Evolutionary conservation across 64 coral and sea anemone species (phyloP).

Genomic region (Platygyra sinensis): DNA sequence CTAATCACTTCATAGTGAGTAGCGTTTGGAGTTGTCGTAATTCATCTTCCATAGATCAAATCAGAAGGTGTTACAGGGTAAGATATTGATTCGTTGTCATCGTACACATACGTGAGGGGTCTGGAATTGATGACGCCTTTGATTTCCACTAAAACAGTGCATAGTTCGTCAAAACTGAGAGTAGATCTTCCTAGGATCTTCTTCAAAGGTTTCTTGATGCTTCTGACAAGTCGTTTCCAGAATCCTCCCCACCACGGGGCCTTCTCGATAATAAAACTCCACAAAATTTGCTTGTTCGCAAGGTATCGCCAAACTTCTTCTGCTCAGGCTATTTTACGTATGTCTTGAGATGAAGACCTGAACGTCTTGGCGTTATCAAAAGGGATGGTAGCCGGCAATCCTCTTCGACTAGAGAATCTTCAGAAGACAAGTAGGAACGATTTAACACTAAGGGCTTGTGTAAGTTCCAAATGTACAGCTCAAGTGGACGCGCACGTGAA

Average conservation of each 20-base stretch:
- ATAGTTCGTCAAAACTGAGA: slow-evolving; percentile 30
- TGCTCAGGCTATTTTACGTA: slow-evolving; percentile 11
- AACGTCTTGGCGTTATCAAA: slow-evolving; percentile 42
- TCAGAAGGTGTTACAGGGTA: slow-evolving; percentile 47
- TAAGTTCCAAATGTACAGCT: slow-evolving; percentile 37
- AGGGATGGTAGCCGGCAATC: slow-evolving; percentile 6
- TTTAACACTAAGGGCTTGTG: slow-evolving; percentile 8
- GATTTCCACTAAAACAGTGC: slow-evolving; percentile 36
- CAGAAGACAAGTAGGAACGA: neutral
- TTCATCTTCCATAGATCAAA: slow-evolving; percentile 48
- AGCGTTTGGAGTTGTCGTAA: slow-evolving; percentile 18
- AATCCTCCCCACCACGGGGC: slow-evolving; percentile 40
- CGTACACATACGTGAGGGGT: slow-evolving; percentile 46
- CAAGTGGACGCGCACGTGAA: slow-evolving; percentile 31
- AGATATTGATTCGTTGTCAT: slow-evolving; percentile 34
- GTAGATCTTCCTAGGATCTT: slow-evolving; percentile 34
- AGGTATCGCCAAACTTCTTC: slow-evolving; percentile 33
- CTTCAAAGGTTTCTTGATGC: slow-evolving; percentile 34
- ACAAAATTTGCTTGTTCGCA: neutral
- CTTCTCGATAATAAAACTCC: slow-evolving; percentile 48
- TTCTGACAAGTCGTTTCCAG: slow-evolving; percentile 30
- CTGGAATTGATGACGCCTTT: slow-evolving; percentile 37
- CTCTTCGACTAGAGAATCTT: neutral
- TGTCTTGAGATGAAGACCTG: slow-evolving; percentile 25
- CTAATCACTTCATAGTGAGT: slow-evolving; percentile 56